phyloP scores from a whole-genome alignment of 2,797 vertebrate genomes.

The Babyrousa celebensis region DNA sequence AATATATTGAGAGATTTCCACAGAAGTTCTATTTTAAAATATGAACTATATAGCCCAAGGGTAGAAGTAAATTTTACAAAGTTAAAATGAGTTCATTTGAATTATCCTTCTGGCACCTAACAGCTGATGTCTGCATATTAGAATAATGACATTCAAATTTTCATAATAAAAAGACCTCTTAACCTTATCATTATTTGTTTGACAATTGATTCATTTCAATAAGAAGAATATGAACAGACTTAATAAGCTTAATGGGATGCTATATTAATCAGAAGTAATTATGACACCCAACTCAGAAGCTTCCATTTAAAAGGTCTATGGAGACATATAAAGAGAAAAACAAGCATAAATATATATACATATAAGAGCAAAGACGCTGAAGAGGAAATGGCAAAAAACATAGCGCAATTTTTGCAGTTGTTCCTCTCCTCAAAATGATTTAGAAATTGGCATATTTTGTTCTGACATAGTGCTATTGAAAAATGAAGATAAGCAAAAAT shows the following conservation, averaged over 20 bases:
- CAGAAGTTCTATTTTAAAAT: slow-evolving; percentile 36
- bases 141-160: slow-evolving; percentile 53
- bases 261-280: slow-evolving; percentile 76
- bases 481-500: not conserved
- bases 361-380: slow-evolving; percentile 35
- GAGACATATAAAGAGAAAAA: not conserved
- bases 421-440: not conserved
- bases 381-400: not conserved
- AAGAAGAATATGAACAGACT: slow-evolving; percentile 67
- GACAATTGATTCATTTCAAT: slow-evolving; percentile 71
- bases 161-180: slow-evolving; percentile 72
- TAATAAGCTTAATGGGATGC: slow-evolving; percentile 67
- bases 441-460: not conserved
- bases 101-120: not conserved
- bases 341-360: not conserved
- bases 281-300: slow-evolving; percentile 28
- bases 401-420: not conserved
- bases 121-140: not conserved
- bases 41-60: not conserved
- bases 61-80: not conserved
- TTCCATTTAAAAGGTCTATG: slow-evolving; percentile 53
- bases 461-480: not conserved
- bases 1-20: not conserved
- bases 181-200: slow-evolving; percentile 69
- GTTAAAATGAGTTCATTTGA: not conserved